These are phyloP conservation scores for Cylloceria caligata DNA, from an alignment of 2,888 invertebrate species.

Conservation along the genomic window DNA sequence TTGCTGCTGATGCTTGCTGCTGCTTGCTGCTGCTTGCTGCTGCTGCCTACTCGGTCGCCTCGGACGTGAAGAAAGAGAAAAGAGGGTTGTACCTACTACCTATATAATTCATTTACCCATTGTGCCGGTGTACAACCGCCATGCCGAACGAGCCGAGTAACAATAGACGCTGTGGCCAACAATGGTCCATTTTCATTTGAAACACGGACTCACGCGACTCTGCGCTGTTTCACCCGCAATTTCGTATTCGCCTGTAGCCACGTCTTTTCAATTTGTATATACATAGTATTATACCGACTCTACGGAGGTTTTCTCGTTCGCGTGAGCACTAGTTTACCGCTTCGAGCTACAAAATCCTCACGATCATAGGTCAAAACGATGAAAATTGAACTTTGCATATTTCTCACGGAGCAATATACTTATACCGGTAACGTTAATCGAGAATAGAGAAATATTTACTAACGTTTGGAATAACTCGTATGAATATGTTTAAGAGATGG, in stretches of 20 bases:
- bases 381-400: conserved; percentile 40
- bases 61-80: conserved; percentile 55
- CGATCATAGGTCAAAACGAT: conserved; percentile 29
- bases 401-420: not conserved
- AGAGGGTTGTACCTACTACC: conserved; percentile 47
- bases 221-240: conserved; percentile 47
- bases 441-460: not conserved
- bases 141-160: conserved; percentile 46
- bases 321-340: conserved; percentile 28
- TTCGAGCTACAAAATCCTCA: conserved; percentile 14
- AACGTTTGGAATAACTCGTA: not conserved
- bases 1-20: not conserved
- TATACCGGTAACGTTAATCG: not conserved
- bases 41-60: conserved; percentile 10
- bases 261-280: conserved; percentile 53
- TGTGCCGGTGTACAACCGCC: conserved; percentile 56
- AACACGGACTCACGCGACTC: conserved; percentile 60
- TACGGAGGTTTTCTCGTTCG: conserved; percentile 38
- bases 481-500: not conserved
- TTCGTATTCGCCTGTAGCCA: conserved; percentile 47
- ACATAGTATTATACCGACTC: conserved; percentile 13
- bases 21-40: conserved; percentile 20
- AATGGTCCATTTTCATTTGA: conserved; percentile 67
- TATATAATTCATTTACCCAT: conserved; percentile 69
- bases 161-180: conserved; percentile 53